Base-by-base conservation (phyloP, 2,797 vertebrate genomes). In the Pseudochirops corinnae region DNA sequence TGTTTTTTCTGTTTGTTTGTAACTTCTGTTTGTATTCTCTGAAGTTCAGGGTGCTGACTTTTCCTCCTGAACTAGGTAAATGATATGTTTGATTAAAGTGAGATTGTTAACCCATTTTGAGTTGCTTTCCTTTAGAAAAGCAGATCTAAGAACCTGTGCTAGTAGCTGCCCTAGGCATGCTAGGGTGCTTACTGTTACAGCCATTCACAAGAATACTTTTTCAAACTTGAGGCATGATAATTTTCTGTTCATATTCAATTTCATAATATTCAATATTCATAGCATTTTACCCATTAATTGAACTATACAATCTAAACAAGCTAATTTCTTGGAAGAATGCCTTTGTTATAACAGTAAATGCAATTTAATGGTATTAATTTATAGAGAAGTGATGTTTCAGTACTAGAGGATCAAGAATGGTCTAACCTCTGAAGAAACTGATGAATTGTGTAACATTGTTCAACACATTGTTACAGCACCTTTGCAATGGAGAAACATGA, bases 401-500 rank as follows among this genome's bases (percentile, higher is more conserved):
- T 46, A 9, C 0, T 5, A 52, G 50, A 56, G 16, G 33, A 1
- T 90, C 5, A 74, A 39, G 91, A 26, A 4, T 74, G 11, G 5
- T 82, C 92, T 93, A 62, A 53, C 31, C 91, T 74, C 67, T 82
- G n/a, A 82, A 82, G 39, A 9, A 6, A 26, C 55, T 82, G 33
- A 12, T n/a, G 10, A 26, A 2, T 74, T 12, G 4, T 60, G 93
- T 93, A 82, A 53, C 55, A 92, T 31, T 60, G 29, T 56, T 60
- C 24, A 18, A 56, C 56, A 56, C 16, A 21, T 24, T 56, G 56
- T 56, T 56, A 56, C 46, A 0, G 52, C 24, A 92, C 53, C 18
- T 95, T 90, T 95, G 58, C 91, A 87, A 55, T 87, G 31, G 91
- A 67, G 46, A 62, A 62, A 93, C 90, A 91, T 56, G 53, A 93